Evolutionary conservation across 2,888 invertebrate species (phyloP).

Genomic region (Eurytoma californica): DNA sequence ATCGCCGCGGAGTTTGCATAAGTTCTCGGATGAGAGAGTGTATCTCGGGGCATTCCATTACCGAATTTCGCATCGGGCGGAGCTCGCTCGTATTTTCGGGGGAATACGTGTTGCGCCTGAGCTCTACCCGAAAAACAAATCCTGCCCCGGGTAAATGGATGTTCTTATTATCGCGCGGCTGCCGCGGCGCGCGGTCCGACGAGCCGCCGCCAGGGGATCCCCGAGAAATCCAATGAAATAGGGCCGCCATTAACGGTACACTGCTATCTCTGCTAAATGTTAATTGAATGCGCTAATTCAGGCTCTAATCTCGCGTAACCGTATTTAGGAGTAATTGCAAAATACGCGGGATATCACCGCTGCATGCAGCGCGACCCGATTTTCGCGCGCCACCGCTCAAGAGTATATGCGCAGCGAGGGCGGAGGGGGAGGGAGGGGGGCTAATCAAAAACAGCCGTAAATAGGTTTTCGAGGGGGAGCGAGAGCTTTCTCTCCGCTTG

Average conservation of each 20-base stretch:
- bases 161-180: constrained; percentile 59
- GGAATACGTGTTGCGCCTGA: constrained; percentile 12
- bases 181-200: constrained; percentile 26
- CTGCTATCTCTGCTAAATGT: constrained; percentile 66
- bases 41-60: constrained; percentile 44
- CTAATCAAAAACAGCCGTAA: constrained; percentile 45
- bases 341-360: constrained; percentile 66
- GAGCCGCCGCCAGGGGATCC: constrained; percentile 51
- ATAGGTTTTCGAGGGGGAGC: constrained; percentile 35
- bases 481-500: background rate
- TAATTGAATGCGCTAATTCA: constrained; percentile 73
- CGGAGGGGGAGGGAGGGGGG: constrained; percentile 7
- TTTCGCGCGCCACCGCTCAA: constrained; percentile 8
- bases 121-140: constrained; percentile 50
- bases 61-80: constrained; percentile 36
- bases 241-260: constrained; percentile 60
- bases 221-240: constrained; percentile 70
- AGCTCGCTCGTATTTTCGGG: constrained; percentile 36
- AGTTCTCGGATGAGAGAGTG: constrained; percentile 31
- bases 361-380: constrained; percentile 13
- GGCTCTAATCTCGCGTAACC: constrained; percentile 70
- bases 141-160: constrained; percentile 52
- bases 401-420: background rate
- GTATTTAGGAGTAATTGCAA: constrained; percentile 71
- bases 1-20: constrained; percentile 23